A percentile compares a stretch with the other conserved stretches of the same genome.
phyloP scores from a whole-genome alignment of 2,113 vertebrate genomes.

The Fulica atra region DNA sequence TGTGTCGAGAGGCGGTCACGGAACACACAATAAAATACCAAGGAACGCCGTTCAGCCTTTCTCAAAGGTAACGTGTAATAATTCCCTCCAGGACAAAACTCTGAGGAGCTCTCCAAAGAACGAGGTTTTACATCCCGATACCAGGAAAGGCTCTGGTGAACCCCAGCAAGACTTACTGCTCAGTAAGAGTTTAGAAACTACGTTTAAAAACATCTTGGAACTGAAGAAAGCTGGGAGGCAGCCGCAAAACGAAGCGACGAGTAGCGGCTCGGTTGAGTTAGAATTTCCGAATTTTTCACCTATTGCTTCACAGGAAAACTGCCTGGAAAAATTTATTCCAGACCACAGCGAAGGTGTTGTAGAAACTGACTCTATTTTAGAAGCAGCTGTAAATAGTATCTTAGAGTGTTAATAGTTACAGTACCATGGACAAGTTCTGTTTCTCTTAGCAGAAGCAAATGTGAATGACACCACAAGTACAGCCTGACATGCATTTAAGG shows the following conservation, averaged over 20 bases:
- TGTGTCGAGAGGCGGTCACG: constrained; percentile 45
- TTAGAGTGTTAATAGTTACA: constrained; percentile 91
- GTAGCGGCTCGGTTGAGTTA: constrained; percentile 73
- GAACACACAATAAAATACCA: constrained; percentile 66
- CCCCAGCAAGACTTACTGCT: constrained; percentile 73
- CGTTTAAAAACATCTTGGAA: constrained; percentile 87
- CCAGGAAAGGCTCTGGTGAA: constrained; percentile 71
- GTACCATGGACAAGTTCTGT: constrained; percentile 69
- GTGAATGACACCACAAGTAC: constrained; percentile 77
- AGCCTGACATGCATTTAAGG: constrained; percentile 77
- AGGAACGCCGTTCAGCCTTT: constrained; percentile 56
- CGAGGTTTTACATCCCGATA: constrained; percentile 73
- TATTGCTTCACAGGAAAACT: constrained; percentile 79
- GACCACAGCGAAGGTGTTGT: constrained; percentile 82
- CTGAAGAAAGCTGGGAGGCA: constrained; percentile 84
- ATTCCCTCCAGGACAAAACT: constrained; percentile 76
- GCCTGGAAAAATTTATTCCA: constrained; percentile 82
- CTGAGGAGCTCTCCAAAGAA: constrained; percentile 78
- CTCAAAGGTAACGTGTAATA: constrained; percentile 70
- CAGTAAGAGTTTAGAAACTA: constrained; percentile 82
- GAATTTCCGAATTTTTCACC: constrained; percentile 81
- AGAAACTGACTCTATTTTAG: constrained; percentile 95
- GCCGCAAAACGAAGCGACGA: constrained; percentile 67
- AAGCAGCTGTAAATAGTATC: constrained; percentile 99
- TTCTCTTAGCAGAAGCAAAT: constrained; percentile 76